phyloP scores from a whole-genome alignment of 2,797 vertebrate species.

The Syngnathus rostellatus region DNA sequence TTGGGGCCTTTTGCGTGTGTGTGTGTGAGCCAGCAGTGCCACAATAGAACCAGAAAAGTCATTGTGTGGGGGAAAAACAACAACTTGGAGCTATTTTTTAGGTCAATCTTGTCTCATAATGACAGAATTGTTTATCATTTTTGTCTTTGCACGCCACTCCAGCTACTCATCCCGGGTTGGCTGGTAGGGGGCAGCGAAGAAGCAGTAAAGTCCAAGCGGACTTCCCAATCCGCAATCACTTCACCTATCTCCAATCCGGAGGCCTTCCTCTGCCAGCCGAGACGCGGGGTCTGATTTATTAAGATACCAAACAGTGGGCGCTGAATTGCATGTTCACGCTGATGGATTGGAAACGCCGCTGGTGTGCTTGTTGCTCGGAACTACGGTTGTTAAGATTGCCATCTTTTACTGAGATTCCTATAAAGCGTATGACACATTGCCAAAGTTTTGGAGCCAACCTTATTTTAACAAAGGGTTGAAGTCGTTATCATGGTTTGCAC shows the following conservation, averaged over 20 bases:
- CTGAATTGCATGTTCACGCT: too few relatives aligned
- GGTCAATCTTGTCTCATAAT: neutral
- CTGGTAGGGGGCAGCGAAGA: neutral
- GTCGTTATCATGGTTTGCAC: too few relatives aligned
- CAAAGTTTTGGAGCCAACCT: too few relatives aligned
- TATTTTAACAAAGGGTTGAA: too few relatives aligned
- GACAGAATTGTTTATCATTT: too few relatives aligned
- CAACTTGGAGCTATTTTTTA: neutral
- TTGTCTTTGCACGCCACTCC: too few relatives aligned
- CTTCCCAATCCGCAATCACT: neutral
- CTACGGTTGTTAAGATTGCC: too few relatives aligned
- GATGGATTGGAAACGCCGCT: too few relatives aligned
- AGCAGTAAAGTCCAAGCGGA: neutral
- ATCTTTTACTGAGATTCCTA: too few relatives aligned
- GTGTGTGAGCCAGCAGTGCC: neutral
- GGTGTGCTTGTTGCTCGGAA: too few relatives aligned
- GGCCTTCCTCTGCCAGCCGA: neutral
- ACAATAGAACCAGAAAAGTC: neutral
- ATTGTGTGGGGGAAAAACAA: neutral
- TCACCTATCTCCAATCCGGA: neutral
- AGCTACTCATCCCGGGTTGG: neutral
- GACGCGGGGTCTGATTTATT: neutral
- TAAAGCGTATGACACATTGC: too few relatives aligned
- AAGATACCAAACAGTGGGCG: too few relatives aligned
- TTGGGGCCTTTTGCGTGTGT: conserved; percentile 1